Evolutionary conservation across 1,140 invertebrate species (phyloP).

Genomic region (Drosophila grimshawi): DNA sequence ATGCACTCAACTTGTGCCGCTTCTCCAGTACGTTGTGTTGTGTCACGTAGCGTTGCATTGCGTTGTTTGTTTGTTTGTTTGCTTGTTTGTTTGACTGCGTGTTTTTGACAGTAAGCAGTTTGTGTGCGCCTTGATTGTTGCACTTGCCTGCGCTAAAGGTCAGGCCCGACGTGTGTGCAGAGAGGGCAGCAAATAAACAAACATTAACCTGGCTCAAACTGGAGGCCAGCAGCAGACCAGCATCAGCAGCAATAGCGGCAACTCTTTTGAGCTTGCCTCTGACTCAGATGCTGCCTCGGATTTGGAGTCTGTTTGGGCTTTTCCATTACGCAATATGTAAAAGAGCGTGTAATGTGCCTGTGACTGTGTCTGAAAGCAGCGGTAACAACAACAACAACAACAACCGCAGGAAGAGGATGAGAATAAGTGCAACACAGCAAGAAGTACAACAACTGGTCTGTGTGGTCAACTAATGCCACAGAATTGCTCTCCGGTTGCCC

Average conservation of each 20-base stretch:
- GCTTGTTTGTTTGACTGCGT: constrained; percentile 62
- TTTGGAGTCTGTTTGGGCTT: constrained; percentile 19
- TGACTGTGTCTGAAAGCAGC: constrained; percentile 40
- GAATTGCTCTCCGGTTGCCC: constrained; percentile 59
- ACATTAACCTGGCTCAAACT: constrained; percentile 34
- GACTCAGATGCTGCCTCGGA: constrained; percentile 17
- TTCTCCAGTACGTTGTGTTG: constrained; percentile 11
- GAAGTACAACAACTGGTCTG: constrained; percentile 45
- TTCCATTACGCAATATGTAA: constrained; percentile 69
- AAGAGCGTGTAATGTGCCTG: constrained; percentile 67
- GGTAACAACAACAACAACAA: constrained; percentile 12
- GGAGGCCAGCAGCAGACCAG: constrained; percentile 2
- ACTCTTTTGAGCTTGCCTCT: constrained; percentile 60
- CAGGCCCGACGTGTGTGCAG: constrained; percentile 39
- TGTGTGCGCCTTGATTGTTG: constrained; percentile 76
- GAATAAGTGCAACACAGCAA: constrained; percentile 1
- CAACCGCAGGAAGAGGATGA: background rate
- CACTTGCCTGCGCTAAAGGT: constrained; percentile 67
- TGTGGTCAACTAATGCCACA: constrained; percentile 74
- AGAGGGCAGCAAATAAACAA: constrained; percentile 38
- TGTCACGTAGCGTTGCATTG: background rate
- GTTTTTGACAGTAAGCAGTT: constrained; percentile 78
- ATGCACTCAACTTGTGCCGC: constrained; percentile 18
- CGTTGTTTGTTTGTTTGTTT: constrained; percentile 57
- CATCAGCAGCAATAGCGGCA: constrained; percentile 14